Evolutionary conservation across 2,888 invertebrate genomes (phyloP), one percentile per base, ranked within the genome.

Genomic region (Morpho achilles): DNA sequence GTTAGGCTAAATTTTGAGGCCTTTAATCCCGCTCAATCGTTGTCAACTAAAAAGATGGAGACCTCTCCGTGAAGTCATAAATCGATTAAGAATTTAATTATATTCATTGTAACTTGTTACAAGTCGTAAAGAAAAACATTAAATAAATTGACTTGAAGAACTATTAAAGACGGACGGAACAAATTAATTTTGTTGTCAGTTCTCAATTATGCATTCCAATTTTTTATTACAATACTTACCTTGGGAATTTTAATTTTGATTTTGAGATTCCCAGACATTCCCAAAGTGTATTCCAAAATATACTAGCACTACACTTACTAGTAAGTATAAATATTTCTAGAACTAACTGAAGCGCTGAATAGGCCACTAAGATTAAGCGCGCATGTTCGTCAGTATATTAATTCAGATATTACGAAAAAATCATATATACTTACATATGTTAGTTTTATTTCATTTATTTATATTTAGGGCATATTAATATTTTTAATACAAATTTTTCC

Each of bases 311-410:
- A 62, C 9, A 56, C 53, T 56, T 59, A 62, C 48, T 50, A 52
- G 39, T 7, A 42, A 23, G 49, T 57, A 52, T 57, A 64, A 64
- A 67, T 62, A 63, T 67, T 66, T 71, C 69, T 75, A 78, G 60
- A 73, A 76, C 73, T 74, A 73, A 70, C 69, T 74, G 72, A 76
- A 68, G 63, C 65, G 61, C 55, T 61, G 63, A 68, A 68, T 49
- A 39, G 32, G 68, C 65, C 52, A 57, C 50, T 49, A 50, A 53
- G 50, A 16, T 10, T 44, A 49, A 43, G 39, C 55, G 44, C 49
- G 44, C 22, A 46, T 23, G 7, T 22, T 41, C 52, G 8, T 32
- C 3, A 32, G 5, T 32, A 5, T 32, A 32, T 32, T 5, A 32
- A 32, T 32, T 32, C 32, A 5, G 32, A 32, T 32, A 32, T 32